Base-by-base conservation (phyloP, 2,888 invertebrate genomes). In the Cremastinae sp. region DNA sequence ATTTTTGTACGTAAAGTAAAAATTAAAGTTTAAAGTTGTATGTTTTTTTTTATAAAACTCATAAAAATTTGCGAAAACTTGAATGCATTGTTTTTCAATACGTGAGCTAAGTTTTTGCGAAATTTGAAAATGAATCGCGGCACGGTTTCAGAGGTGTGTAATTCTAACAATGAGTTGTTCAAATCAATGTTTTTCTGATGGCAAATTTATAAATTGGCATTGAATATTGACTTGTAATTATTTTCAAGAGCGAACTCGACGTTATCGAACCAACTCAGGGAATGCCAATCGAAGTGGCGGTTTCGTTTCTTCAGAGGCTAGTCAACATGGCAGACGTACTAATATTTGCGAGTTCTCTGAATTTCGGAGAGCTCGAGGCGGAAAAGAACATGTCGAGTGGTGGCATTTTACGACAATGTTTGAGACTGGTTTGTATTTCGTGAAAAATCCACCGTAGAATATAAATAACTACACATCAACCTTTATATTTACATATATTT, bases 311-410 rank as follows among this genome's bases (percentile, higher is more conserved):
- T n/a, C 98, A 98, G 90, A 93, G 99, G 71, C 93, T 99, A 81
- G 98, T 99, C 83, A 97, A 98, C 89, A 97, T 99, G 96, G 98
- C 98, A 0, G 99, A 99, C 88, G 98, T 99, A 51, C 93, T 99
- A 35, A 98, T 99, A 84, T 99, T 99, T 91, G 98, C 99, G 72
- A 98, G 98, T 86, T 97, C 98, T 1, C 92, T 99, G 72, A 98
- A 98, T 92, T 99, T 99, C 87, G 96, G 96, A 22, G 99, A 99
- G 90, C 91, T 99, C 51, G 99, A 99, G 90, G 97, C 98, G 0
- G 99, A 99, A 91, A 99, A 99, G 91, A 99, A 99, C 90, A 99
- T 99, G 99, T 98, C 98, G 58, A 96, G 97, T 84, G 99, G 99
- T n/a, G 99, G 99, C 55, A 99, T 99, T 83, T 91, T 99, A 68